A percentile compares a stretch with the other conserved stretches of the same genome.
Evolutionary conservation across 1,140 invertebrate species (phyloP).

Genomic region (Mercenaria mercenaria): DNA sequence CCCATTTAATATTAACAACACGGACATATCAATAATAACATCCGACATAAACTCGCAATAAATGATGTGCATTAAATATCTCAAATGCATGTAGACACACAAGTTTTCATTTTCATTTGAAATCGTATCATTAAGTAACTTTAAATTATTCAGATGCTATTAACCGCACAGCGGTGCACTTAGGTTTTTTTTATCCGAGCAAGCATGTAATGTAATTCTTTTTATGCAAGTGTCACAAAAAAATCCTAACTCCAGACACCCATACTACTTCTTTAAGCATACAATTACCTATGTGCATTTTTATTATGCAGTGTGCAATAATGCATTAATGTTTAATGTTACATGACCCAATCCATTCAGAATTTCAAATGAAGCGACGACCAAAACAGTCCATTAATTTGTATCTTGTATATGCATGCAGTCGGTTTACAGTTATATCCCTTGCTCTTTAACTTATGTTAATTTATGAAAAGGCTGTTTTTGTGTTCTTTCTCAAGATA

Average conservation of each 20-base stretch:
- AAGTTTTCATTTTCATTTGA: slow-evolving; percentile 1
- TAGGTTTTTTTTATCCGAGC: not conserved
- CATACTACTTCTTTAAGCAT: not conserved
- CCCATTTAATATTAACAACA: not conserved
- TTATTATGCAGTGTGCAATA: slow-evolving; percentile 17
- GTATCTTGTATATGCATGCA: not conserved
- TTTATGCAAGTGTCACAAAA: slow-evolving; percentile 36
- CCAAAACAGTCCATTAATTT: slow-evolving; percentile 25
- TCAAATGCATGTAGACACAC: not conserved
- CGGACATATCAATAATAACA: slow-evolving; percentile 1
- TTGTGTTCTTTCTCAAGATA: too few species aligned
- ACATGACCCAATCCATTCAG: slow-evolving; percentile 36
- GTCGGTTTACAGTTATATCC: not conserved
- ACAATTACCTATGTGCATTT: slow-evolving; percentile 50
- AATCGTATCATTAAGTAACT: not conserved
- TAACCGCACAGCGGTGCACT: not conserved
- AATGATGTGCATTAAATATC: not conserved
- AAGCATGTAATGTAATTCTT: slow-evolving; percentile 11
- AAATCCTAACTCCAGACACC: not conserved
- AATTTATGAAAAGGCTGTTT: not conserved
- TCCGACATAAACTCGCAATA: not conserved
- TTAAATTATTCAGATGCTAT: slow-evolving; percentile 18
- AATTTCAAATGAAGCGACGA: slow-evolving; percentile 22
- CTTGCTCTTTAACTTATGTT: slow-evolving; percentile 1
- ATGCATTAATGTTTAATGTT: slow-evolving; percentile 22